These are phyloP conservation scores for Melipona quadrifasciata DNA, from an alignment of 1,140 invertebrate genomes.

Conservation along the genomic window DNA sequence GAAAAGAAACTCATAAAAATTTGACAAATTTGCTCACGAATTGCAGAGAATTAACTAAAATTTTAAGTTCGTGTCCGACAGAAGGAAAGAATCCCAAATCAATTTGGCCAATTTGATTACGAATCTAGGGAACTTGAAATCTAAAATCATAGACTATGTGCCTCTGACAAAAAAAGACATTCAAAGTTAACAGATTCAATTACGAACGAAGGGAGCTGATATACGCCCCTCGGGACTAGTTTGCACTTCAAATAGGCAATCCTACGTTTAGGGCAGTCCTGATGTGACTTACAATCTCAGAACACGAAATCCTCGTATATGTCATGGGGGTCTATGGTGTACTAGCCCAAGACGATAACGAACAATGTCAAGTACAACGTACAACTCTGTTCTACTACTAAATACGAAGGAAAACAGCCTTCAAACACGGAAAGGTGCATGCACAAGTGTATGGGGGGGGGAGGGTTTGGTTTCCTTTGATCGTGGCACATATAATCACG, in stretches of 20 bases:
- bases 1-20: background rate
- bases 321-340: background rate
- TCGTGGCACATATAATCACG: constrained; percentile 4
- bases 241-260: too few relatives aligned
- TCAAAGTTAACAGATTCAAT: too few relatives aligned
- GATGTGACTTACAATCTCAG: background rate
- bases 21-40: background rate
- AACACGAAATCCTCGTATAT: background rate
- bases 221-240: too few relatives aligned
- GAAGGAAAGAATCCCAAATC: too few relatives aligned
- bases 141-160: too few relatives aligned
- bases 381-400: background rate
- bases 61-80: background rate
- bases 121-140: too few relatives aligned
- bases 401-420: constrained; percentile 7
- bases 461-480: constrained; percentile 5
- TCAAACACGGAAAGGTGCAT: constrained; percentile 3
- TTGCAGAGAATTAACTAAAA: background rate
- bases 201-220: too few relatives aligned
- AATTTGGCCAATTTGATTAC: too few relatives aligned
- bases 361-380: background rate
- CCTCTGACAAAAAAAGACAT: too few relatives aligned
- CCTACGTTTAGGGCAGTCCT: background rate
- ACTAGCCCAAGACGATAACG: background rate
- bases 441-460: background rate